Evolutionary conservation across 2,113 vertebrate species (phyloP).

Genomic region (Oryctolagus cuniculus): mOryCun1.1 NC_091445.1:52055001-52055500

Average conservation of each 20-base stretch:
- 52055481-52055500: constrained; percentile 96
- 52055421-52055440: constrained; percentile 97
- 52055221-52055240: constrained; percentile 98
- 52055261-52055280: constrained; percentile 98
- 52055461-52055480: constrained; percentile 95
- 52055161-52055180: constrained; percentile 81
- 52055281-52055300: constrained; percentile 98
- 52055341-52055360: constrained; percentile 98
- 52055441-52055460: constrained; percentile 94
- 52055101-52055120: constrained; percentile 88
- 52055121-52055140: constrained; percentile 87
- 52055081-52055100: constrained; percentile 84
- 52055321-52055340: constrained; percentile 96
- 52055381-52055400: constrained; percentile 94
- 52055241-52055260: constrained; percentile 96
- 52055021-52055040: constrained; percentile 87
- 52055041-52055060: constrained; percentile 89
- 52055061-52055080: constrained; percentile 86
- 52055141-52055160: constrained; percentile 84
- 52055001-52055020: constrained; percentile 88
- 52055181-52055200: constrained; percentile 80
- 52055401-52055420: constrained; percentile 97
- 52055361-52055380: constrained; percentile 98
- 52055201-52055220: constrained; percentile 95
- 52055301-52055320: constrained; percentile 95